Conservation (phyloP, 2,797 vertebrate species). For the Tragelaphus eurycerus region DNA sequence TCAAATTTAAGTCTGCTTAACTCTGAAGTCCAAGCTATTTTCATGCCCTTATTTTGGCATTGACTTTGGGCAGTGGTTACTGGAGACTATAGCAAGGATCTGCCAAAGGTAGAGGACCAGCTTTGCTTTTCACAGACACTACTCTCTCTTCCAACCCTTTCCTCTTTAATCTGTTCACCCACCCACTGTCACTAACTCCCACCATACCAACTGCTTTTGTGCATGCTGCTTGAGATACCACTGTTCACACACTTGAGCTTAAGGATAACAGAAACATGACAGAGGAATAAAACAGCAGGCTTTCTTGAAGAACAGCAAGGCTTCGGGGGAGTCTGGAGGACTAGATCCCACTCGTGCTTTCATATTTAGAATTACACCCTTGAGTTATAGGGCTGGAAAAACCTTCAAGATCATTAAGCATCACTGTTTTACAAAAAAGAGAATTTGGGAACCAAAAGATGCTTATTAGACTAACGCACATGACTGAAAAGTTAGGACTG, state of each 20-base stretch:
- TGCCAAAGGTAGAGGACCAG: not conserved
- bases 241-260: constrained; percentile 43
- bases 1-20: not conserved
- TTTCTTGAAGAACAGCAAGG: not conserved
- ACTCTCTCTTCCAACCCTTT: constrained; percentile 9
- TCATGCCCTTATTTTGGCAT: not conserved
- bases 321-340: not conserved
- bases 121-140: not conserved
- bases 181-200: constrained; percentile 57
- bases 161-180: constrained; percentile 44
- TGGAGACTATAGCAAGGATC: not conserved
- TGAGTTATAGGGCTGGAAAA: not conserved
- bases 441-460: not conserved
- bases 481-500: not conserved
- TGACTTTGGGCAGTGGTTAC: not conserved
- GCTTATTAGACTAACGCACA: not conserved
- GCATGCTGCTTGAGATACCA: not conserved
- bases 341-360: not conserved
- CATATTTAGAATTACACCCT: not conserved
- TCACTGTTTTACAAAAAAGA: not conserved
- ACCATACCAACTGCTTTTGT: constrained; percentile 43
- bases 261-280: not conserved
- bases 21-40: not conserved
- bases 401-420: not conserved
- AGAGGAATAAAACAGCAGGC: not conserved